Conservation (phyloP, 2,113 vertebrate genomes). For the Cinclus mexicanus region DNA sequence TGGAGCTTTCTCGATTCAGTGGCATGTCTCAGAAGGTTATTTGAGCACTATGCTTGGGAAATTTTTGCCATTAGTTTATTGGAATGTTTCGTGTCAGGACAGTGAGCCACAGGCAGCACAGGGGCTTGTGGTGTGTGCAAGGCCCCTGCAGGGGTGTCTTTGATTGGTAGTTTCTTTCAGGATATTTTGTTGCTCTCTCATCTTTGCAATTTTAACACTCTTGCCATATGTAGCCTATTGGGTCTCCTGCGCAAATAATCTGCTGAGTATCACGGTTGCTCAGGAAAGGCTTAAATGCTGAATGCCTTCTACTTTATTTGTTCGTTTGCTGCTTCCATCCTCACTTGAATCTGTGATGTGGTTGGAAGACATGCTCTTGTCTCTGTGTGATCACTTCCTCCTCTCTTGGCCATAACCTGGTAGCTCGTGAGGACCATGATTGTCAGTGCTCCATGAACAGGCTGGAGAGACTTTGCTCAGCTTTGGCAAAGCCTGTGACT, state of each 20-base stretch:
- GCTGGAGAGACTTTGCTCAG: background rate
- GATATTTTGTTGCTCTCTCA: background rate
- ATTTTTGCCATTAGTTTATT: background rate
- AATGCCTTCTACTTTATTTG: background rate
- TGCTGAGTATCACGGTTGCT: background rate
- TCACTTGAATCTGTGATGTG: fast-evolving
- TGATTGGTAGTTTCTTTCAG: background rate
- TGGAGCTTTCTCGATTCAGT: background rate
- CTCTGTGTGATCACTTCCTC: background rate
- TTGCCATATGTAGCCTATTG: background rate
- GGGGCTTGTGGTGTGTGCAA: background rate
- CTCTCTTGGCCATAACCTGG: background rate
- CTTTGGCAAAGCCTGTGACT: background rate
- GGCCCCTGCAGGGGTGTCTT: background rate
- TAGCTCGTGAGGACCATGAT: fast-evolving
- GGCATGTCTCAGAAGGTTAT: background rate
- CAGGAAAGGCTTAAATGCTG: background rate
- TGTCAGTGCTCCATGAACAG: background rate
- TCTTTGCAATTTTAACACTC: background rate
- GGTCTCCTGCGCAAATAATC: background rate
- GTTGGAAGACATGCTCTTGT: background rate
- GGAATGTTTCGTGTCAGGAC: background rate
- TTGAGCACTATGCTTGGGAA: background rate
- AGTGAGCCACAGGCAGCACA: background rate
- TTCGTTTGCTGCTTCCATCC: background rate